Conservation (phyloP, 2,113 vertebrate species). For the Terrapene triunguis region DNA sequence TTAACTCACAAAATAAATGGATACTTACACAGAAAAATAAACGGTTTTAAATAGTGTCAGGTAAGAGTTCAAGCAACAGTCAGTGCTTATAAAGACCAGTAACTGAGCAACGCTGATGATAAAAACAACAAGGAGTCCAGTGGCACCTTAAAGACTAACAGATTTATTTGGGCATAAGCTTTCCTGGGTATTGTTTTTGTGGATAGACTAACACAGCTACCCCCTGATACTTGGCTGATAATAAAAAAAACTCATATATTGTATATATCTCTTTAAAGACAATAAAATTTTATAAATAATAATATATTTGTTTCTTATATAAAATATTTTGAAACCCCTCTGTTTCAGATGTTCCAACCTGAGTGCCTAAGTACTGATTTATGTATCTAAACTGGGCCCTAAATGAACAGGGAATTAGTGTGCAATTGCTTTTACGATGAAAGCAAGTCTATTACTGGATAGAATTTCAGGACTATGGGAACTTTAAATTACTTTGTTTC, state of each 20-base stretch:
- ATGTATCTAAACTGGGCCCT: not conserved
- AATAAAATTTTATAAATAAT: not conserved
- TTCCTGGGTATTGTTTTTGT: no score
- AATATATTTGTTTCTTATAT: not conserved
- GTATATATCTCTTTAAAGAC: not conserved
- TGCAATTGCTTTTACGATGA: not conserved
- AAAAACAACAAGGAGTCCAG: not conserved
- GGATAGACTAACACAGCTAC: no score
- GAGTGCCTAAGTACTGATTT: not conserved
- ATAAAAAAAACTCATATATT: not conserved
- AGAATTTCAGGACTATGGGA: not conserved
- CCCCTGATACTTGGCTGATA: not conserved
- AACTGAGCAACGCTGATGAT: not conserved
- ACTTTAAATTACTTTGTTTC: not conserved
- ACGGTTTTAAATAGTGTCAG: not conserved
- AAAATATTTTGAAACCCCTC: not conserved
- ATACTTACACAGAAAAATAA: not conserved
- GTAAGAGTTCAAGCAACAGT: not conserved
- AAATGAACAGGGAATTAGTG: not conserved
- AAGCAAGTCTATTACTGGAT: not conserved
- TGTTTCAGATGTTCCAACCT: not conserved
- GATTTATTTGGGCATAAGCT: no score
- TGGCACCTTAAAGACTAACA: no score
- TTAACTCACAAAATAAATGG: not conserved
- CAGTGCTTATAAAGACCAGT: not conserved